These are phyloP conservation scores for Loxodonta africana DNA, from an alignment of 2,113 vertebrate genomes.

Conservation along the genomic window DNA sequence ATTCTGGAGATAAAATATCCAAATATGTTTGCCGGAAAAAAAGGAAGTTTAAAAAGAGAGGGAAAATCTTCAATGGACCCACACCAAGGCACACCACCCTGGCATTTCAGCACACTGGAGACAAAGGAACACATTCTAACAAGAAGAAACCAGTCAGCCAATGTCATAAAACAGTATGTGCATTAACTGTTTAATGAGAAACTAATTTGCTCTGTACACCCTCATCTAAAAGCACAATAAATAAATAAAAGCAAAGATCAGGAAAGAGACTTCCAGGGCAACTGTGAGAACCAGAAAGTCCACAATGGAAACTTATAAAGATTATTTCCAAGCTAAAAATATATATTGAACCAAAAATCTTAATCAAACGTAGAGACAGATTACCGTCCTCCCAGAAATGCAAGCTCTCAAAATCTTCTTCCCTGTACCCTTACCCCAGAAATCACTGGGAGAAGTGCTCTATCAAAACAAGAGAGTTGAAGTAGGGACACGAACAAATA, in stretches of 20 bases:
- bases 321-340: constrained; percentile 22
- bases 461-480: background rate
- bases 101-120: background rate
- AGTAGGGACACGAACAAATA: too few relatives aligned
- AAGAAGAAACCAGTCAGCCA: background rate
- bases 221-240: too few relatives aligned
- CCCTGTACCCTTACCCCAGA: background rate
- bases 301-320: background rate
- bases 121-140: background rate
- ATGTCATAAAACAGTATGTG: too few relatives aligned
- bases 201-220: too few relatives aligned
- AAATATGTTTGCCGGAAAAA: background rate
- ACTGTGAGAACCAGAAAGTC: background rate
- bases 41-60: background rate
- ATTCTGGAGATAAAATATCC: background rate
- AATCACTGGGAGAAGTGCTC: background rate
- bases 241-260: background rate
- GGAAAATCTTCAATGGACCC: background rate
- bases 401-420: constrained; percentile 21
- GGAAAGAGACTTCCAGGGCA: background rate
- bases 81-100: background rate
- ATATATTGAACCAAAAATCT: background rate
- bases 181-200: too few relatives aligned
- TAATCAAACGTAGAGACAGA: background rate
- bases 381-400: constrained; percentile 6